phyloP scores from a whole-genome alignment of 2,888 invertebrate genomes.

The Euzetes globulus region DNA sequence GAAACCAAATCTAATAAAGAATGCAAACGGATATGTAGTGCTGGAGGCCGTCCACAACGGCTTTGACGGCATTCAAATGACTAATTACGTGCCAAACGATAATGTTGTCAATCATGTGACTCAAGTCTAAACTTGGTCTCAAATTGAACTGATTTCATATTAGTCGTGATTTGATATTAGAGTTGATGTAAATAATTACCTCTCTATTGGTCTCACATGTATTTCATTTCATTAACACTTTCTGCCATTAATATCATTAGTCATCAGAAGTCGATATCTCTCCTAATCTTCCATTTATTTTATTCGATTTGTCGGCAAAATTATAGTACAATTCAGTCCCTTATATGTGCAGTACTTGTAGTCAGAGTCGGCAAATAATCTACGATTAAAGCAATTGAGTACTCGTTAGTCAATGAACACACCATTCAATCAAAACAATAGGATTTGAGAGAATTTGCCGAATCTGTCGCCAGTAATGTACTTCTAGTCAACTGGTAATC shows the following conservation, averaged over 20 bases:
- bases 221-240: background rate
- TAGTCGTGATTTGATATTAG: background rate
- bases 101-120: background rate
- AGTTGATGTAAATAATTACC: background rate
- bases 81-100: slow-evolving; percentile 8
- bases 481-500: background rate
- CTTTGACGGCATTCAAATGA: slow-evolving; percentile 3
- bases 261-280: background rate
- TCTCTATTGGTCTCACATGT: background rate
- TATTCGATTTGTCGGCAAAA: background rate
- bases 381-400: background rate
- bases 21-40: slow-evolving; percentile 13
- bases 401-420: background rate
- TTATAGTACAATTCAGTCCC: background rate
- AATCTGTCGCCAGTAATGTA: slow-evolving; percentile 1
- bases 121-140: slow-evolving; percentile 10
- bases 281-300: background rate
- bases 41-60: background rate
- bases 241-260: background rate
- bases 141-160: background rate
- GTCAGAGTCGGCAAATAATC: background rate
- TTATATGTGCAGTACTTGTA: background rate
- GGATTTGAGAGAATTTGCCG: background rate
- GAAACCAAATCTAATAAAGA: slow-evolving; percentile 8
- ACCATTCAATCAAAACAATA: background rate